Evolutionary conservation across 2,797 vertebrate genomes (phyloP).

Genomic region (Gymnothorax reevesii): DNA sequence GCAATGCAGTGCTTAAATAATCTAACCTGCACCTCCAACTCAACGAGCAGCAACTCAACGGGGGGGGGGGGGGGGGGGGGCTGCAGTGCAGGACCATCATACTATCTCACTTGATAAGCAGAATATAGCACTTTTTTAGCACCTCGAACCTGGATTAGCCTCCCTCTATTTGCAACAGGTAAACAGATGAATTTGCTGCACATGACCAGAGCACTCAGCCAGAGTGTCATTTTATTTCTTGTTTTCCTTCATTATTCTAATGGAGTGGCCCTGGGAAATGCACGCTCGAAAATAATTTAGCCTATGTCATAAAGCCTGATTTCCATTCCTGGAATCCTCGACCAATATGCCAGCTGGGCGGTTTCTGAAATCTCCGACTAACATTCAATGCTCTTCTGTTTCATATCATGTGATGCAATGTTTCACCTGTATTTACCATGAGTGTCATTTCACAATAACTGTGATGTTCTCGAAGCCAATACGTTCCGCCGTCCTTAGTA

Average conservation of each 20-base stretch:
- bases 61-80: too few species aligned
- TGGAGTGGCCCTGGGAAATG: neutral
- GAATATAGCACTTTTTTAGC: neutral
- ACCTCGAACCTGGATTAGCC: neutral
- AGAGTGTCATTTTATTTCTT: slow-evolving; percentile 30
- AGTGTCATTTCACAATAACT: neutral
- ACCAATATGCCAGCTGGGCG: slow-evolving; percentile 47
- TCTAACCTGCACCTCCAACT: too few species aligned
- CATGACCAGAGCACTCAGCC: slow-evolving; percentile 42
- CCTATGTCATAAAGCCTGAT: slow-evolving; percentile 69
- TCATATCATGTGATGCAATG: neutral
- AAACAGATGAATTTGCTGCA: neutral
- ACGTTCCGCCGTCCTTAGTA: too few species aligned
- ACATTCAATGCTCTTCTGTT: neutral
- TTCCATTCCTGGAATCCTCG: slow-evolving; percentile 55
- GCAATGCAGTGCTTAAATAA: too few species aligned
- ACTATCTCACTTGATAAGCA: neutral
- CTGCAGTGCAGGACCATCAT: too few species aligned
- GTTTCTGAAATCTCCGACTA: neutral
- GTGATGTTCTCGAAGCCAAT: neutral
- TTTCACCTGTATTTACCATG: neutral
- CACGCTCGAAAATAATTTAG: slow-evolving; percentile 26
- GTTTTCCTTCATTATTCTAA: too few species aligned
- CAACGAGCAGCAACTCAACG: too few species aligned
- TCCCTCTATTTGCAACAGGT: neutral